These are phyloP conservation scores for Philypnodon macrostomus DNA, from an alignment of 2,797 vertebrate species.

Conservation along the genomic window DNA sequence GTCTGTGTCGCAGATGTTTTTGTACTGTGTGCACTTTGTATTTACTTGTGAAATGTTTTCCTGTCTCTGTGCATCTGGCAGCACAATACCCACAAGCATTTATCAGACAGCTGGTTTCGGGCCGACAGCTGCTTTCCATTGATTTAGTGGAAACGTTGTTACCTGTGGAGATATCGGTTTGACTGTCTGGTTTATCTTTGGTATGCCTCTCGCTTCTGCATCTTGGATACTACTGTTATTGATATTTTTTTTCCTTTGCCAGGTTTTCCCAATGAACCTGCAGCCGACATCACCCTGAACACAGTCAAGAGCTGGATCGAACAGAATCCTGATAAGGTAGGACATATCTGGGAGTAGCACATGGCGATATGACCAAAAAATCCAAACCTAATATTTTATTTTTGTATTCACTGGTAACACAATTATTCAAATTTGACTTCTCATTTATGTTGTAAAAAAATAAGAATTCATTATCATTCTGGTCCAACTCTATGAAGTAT, in stretches of 20 bases:
- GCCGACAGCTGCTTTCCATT: constrained; percentile 42
- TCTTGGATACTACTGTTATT: constrained; percentile 42
- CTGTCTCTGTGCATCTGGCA: constrained; percentile 41
- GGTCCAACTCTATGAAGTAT: too few species aligned
- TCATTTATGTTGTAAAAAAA: too few species aligned
- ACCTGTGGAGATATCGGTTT: constrained; percentile 41
- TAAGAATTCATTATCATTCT: too few species aligned
- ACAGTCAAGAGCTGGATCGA: constrained; percentile 89
- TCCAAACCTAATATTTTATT: too few species aligned
- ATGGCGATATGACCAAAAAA: too few species aligned
- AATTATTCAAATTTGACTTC: too few species aligned
- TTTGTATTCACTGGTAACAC: too few species aligned
- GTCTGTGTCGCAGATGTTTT: constrained; percentile 18
- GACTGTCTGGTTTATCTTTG: constrained; percentile 39
- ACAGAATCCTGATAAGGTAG: constrained; percentile 89
- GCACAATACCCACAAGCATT: constrained; percentile 30
- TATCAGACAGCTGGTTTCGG: constrained; percentile 52
- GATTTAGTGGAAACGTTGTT: constrained; percentile 44
- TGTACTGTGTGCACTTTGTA: constrained; percentile 13
- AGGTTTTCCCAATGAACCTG: constrained; percentile 97
- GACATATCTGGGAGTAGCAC: constrained; percentile 73
- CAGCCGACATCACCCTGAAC: constrained; percentile 88
- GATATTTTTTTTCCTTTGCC: constrained; percentile 36
- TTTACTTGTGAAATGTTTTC: constrained; percentile 27
- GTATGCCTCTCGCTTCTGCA: constrained; percentile 34